These are phyloP conservation scores for Mesocentrotus franciscanus DNA, from an alignment of 53 echinoderm and acorn worm species.

Conservation along the genomic window DNA sequence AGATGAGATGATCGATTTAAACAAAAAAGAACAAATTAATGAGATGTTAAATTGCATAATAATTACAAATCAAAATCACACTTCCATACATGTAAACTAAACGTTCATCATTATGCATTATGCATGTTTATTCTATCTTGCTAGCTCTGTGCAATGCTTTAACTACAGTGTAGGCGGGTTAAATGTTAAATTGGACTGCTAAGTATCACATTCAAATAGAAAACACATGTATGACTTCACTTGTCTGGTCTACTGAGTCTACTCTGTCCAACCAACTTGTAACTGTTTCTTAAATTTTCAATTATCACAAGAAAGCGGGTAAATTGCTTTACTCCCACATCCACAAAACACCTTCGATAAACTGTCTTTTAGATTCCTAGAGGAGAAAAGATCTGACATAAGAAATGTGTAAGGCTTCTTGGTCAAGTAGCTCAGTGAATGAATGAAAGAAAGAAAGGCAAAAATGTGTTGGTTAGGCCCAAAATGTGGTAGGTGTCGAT, in stretches of 20 bases:
- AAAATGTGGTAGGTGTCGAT: background rate
- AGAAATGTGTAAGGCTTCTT: background rate
- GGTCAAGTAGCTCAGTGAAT: background rate
- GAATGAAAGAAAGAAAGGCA: background rate
- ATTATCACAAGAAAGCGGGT: slow-evolving; percentile 2
- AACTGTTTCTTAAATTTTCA: background rate
- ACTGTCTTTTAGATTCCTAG: background rate
- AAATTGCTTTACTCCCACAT: background rate
- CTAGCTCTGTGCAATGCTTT: background rate
- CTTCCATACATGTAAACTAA: too few relatives aligned
- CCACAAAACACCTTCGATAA: background rate
- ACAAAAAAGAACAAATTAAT: too few relatives aligned
- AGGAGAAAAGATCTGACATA: background rate
- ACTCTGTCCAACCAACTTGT: background rate
- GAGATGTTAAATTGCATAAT: too few relatives aligned
- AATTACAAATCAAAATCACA: too few relatives aligned
- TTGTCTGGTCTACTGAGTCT: background rate
- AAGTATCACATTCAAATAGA: background rate
- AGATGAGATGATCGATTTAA: too few relatives aligned
- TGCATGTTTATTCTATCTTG: too few relatives aligned
- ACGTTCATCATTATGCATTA: too few relatives aligned
- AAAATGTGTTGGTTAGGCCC: background rate
- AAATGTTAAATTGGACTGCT: background rate
- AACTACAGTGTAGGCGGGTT: background rate
- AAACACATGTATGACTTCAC: background rate